These are phyloP conservation scores for Dryobota labecula DNA, from an alignment of 2,888 invertebrate genomes.

Conservation along the genomic window DNA sequence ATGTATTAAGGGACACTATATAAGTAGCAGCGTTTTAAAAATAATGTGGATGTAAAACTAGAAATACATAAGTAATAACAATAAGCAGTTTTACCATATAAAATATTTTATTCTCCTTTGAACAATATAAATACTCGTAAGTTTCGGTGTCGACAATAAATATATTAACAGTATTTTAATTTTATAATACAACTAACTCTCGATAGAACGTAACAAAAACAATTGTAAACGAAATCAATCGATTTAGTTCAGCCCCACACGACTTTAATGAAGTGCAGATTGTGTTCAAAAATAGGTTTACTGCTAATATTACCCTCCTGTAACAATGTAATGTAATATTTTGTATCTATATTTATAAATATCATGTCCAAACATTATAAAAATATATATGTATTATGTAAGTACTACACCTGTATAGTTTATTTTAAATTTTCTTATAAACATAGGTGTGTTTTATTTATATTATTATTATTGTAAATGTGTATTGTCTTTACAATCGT, in stretches of 20 bases:
- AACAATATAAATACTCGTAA: conserved; percentile 28
- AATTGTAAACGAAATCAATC: conserved; percentile 63
- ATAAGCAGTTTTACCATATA: conserved; percentile 19
- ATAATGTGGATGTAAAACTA: conserved; percentile 33
- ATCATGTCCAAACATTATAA: not conserved
- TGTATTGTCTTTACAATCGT: conserved; percentile 4
- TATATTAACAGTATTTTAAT: conserved; percentile 30
- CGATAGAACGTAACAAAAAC: conserved; percentile 58
- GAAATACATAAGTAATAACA: conserved; percentile 27
- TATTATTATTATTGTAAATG: conserved; percentile 8
- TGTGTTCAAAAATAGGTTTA: conserved; percentile 53
- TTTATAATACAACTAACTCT: conserved; percentile 33
- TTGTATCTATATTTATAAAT: not conserved
- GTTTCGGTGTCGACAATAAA: conserved; percentile 48
- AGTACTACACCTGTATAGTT: not conserved
- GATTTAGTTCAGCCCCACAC: conserved; percentile 60
- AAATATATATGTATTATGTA: not conserved
- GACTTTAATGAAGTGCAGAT: conserved; percentile 54
- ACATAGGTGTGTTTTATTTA: conserved; percentile 23
- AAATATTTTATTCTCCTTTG: conserved; percentile 29
- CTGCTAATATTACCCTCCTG: conserved; percentile 18
- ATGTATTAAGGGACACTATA: not conserved
- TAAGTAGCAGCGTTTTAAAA: conserved; percentile 9
- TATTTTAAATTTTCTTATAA: conserved; percentile 14
- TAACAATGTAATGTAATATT: conserved; percentile 11